A percentile compares a stretch with the other conserved stretches of the same genome.
phyloP scores from a whole-genome alignment of 2,888 invertebrate genomes.

The Iphiclides podalirius region DNA sequence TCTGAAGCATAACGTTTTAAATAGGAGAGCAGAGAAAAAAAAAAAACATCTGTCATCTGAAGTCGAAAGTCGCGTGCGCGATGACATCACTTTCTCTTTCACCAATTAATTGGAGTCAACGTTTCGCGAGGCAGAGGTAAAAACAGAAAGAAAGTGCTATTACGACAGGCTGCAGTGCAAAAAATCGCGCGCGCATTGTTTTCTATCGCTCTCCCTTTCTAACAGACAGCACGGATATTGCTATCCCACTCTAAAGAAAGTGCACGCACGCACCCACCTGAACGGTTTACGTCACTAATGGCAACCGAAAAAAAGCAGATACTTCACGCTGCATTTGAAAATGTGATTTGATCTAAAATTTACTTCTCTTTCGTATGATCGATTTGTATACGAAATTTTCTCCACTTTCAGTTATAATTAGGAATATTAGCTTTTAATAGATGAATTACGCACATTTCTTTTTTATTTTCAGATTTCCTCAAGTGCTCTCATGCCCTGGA shows the following conservation, averaged over 20 bases:
- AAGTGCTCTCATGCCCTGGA: too few species aligned
- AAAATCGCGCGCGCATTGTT: conserved; percentile 61
- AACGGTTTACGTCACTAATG: conserved; percentile 63
- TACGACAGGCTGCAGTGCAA: conserved; percentile 52
- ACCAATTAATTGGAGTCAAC: conserved; percentile 63
- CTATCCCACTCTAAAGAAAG: conserved; percentile 67
- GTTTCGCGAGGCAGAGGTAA: conserved; percentile 53
- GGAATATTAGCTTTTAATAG: too few species aligned
- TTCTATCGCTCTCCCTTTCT: conserved; percentile 52
- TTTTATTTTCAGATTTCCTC: too few species aligned
- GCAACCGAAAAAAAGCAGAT: conserved; percentile 38
- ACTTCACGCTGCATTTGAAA: too few species aligned
- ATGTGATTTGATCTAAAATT: background rate
- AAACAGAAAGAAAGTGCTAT: conserved; percentile 70
- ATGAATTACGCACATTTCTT: too few species aligned
- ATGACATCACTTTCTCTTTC: conserved; percentile 65
- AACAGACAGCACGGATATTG: conserved; percentile 19
- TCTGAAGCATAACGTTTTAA: conserved; percentile 61
- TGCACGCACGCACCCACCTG: conserved; percentile 57
- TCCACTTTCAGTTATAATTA: too few species aligned
- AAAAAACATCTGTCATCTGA: conserved; percentile 64
- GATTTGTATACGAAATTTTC: background rate
- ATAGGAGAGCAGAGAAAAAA: conserved; percentile 39
- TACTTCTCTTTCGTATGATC: background rate
- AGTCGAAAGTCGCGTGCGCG: conserved; percentile 48